phyloP scores from a whole-genome alignment of 2,113 vertebrate genomes.

The Lanius collurio region DNA sequence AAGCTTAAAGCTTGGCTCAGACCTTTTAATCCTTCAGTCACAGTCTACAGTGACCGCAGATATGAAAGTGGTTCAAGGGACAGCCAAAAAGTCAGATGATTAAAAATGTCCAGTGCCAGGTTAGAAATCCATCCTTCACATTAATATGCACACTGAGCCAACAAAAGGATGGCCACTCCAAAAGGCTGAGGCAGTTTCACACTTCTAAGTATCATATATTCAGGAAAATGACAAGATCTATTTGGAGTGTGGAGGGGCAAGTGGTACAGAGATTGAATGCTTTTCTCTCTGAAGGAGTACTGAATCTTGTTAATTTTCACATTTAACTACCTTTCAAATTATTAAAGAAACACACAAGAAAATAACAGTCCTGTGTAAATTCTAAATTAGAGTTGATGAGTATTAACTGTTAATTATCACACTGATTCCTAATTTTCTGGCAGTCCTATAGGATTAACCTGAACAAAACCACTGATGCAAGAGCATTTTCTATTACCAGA shows the following conservation, averaged over 20 bases:
- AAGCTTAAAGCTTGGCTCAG: not conserved
- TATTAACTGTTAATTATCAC: not conserved
- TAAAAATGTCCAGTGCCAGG: not conserved
- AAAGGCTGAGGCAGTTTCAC: not conserved
- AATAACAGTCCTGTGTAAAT: not conserved
- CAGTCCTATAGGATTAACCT: not conserved
- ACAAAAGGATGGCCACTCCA: not conserved
- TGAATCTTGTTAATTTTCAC: not conserved
- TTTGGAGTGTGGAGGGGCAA: not conserved
- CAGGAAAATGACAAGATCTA: not conserved
- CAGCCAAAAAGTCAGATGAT: not conserved
- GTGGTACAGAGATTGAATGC: not conserved
- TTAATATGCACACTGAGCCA: not conserved
- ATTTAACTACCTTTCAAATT: not conserved
- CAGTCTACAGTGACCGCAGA: not conserved
- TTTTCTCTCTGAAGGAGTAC: not conserved
- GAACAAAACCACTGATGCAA: not conserved
- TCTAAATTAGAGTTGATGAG: not conserved
- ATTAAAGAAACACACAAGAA: not conserved
- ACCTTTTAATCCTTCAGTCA: not conserved
- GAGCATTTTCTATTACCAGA: not conserved
- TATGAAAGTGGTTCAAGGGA: not conserved
- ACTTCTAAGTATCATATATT: not conserved
- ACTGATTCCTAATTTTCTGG: not conserved
- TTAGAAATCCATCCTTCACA: not conserved